Evolutionary conservation across 2,113 vertebrate genomes (phyloP), one percentile per base, ranked within the genome.

Genomic region (Atractosteus spatula): DNA sequence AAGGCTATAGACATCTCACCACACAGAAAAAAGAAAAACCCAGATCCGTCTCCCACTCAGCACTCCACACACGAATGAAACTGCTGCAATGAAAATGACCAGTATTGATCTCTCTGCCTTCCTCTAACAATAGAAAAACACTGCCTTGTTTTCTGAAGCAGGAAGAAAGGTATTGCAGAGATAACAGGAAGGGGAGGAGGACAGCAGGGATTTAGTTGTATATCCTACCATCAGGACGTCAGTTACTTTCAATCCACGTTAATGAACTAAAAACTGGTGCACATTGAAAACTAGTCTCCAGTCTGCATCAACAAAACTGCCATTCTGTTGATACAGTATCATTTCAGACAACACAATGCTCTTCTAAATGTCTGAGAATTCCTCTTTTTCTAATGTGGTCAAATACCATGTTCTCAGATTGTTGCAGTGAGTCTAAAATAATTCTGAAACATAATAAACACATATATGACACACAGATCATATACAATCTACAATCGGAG

Each of bases 1-100:
- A 70, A 82, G 89, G 90, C 91, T 85, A 81, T 84, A 91, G 88
- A 89, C 89, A 85, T 84, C 86, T 86, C 78, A 79, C 77, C 80
- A 79, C 82, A 88, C 84, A 89, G 77, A 78, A 59, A 13, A 59
- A 3, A 16, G 57, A 13, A 59, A 13, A 59, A 59, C 57, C 12
- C 55, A 29, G 47, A 54, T 14, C 41, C 41, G 11, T 41, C 3
- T 8, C 55, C 88, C 88, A 83, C 82, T 91, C 88, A 83, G 85
- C 90, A 90, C 84, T 84, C 89, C 75, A 80, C 85, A 88, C 89
- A 91, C 85, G 82, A 83, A 88, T 78, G 66, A 74, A 83, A 81
- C 82, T 87, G 82, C 83, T 81, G 81, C 87, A 89, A 83, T 80
- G 84, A 81, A 76, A 75, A 59, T 14, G 57, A 13, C 57, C 83